Percentiles rank a stretch among this genome's conserved stretches.
Evolutionary conservation across 2,888 invertebrate species (phyloP).

Genomic region (Rhagonycha lutea): DNA sequence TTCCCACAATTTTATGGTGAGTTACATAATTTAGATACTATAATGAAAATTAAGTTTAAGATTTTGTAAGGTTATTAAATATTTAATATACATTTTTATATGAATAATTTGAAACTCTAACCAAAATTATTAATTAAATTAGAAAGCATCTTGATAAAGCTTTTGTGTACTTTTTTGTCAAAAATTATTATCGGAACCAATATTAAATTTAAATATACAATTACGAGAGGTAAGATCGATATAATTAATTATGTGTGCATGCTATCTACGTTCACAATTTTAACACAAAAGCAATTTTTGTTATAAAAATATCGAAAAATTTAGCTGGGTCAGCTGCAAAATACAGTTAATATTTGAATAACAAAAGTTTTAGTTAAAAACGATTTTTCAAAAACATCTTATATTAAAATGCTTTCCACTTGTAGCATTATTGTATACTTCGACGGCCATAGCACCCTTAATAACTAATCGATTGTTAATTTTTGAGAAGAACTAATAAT

Average conservation of each 20-base stretch:
- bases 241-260: background rate
- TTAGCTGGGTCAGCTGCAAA: background rate
- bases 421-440: no score
- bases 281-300: background rate
- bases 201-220: background rate
- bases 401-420: no score
- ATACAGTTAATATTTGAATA: background rate
- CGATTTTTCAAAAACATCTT: no score
- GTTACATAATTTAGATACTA: conserved; percentile 12
- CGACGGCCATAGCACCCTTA: no score
- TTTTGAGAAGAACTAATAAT: no score
- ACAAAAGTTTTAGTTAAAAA: background rate
- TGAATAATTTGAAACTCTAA: background rate
- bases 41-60: conserved; percentile 10
- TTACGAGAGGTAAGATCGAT: background rate
- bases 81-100: background rate
- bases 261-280: background rate
- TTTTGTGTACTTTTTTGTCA: background rate
- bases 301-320: background rate
- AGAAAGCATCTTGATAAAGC: background rate
- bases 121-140: background rate
- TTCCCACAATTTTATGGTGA: conserved; percentile 20
- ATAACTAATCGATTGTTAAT: no score
- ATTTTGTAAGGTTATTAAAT: background rate
- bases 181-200: background rate